phyloP scores from a whole-genome alignment of 1,140 invertebrate genomes.

The Zaprionus vittiger region DNA sequence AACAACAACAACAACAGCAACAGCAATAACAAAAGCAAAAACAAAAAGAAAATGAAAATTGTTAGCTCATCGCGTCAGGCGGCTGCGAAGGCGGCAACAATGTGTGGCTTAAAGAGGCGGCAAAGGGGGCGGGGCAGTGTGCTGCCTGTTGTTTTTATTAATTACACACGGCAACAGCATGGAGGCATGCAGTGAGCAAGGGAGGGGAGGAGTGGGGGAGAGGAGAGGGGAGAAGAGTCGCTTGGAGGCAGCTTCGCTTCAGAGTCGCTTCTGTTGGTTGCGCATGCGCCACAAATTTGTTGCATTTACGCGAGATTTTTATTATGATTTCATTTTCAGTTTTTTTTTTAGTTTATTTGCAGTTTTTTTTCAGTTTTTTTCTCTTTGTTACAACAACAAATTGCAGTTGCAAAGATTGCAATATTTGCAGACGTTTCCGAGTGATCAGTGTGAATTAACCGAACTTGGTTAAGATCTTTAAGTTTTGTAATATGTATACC shows the following conservation, averaged over 20 bases:
- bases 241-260: conserved; percentile 33
- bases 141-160: conserved; percentile 56
- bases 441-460: conserved; percentile 20
- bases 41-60: conserved; percentile 27
- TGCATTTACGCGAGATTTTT: conserved; percentile 57
- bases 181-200: background rate
- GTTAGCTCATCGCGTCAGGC: conserved; percentile 47
- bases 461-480: background rate
- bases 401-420: conserved; percentile 29
- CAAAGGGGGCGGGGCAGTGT: conserved; percentile 13
- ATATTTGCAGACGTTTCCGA: background rate
- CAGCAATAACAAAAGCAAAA: conserved; percentile 13
- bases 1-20: conserved; percentile 3
- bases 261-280: conserved; percentile 36
- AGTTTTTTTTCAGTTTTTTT: background rate
- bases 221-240: too few relatives aligned
- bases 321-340: conserved; percentile 57
- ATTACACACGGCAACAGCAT: conserved; percentile 46
- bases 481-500: background rate
- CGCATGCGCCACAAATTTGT: conserved; percentile 58
- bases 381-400: conserved; percentile 26
- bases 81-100: conserved; percentile 21
- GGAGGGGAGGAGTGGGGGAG: too few relatives aligned
- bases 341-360: conserved; percentile 9
- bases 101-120: conserved; percentile 16